Evolutionary conservation across 64 coral and sea anemone genomes (phyloP).

Genomic region (Porites australiensis): DNA sequence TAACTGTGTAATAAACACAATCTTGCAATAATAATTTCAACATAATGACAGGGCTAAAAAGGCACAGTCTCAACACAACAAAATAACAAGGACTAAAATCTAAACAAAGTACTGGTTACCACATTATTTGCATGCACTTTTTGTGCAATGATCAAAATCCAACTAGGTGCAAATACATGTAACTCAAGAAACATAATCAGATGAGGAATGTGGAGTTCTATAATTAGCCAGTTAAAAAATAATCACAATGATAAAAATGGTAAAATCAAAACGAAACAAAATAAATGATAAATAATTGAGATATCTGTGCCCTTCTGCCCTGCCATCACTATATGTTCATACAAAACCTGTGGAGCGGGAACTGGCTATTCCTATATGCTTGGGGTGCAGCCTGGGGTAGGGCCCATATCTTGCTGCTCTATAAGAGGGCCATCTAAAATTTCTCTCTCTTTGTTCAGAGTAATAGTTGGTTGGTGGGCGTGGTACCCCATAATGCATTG

Average conservation of each 20-base stretch:
- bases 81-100: not conserved
- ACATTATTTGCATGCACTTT: too few relatives aligned
- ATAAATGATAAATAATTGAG: not conserved
- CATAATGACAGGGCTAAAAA: constrained; percentile 2
- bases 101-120: not conserved
- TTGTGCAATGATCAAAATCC: too few relatives aligned
- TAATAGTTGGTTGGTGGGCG: constrained; percentile 8
- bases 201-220: too few relatives aligned
- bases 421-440: not conserved
- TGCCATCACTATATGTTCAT: not conserved
- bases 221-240: too few relatives aligned
- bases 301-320: not conserved
- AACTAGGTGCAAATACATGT: too few relatives aligned
- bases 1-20: not conserved
- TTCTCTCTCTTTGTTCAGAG: not conserved
- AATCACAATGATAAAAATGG: too few relatives aligned
- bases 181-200: too few relatives aligned
- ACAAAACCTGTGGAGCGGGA: constrained; percentile 11
- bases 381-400: not conserved
- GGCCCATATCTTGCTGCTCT: constrained; percentile 13
- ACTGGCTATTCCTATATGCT: constrained; percentile 2
- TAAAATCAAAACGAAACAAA: not conserved
- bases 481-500: constrained; percentile 29
- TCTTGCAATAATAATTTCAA: not conserved
- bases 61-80: not conserved